Percentiles rank a stretch among this genome's conserved stretches.
Evolutionary conservation across 30 jellyfish, hydroid and myxozoan species (phyloP).

Genomic region (Rhopilema esculentum): DNA sequence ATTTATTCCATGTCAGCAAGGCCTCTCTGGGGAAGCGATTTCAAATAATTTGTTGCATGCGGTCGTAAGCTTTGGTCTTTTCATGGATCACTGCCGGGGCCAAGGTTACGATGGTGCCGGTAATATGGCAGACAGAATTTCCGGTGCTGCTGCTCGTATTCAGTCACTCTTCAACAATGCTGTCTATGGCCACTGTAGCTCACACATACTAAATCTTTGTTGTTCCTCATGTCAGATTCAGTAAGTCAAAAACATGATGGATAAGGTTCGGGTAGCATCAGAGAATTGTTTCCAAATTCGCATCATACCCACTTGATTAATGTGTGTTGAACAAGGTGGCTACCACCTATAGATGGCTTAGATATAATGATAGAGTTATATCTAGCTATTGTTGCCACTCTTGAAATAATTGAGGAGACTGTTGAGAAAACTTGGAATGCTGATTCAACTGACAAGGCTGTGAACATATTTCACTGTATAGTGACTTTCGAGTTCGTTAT

Average conservation of each 20-base stretch:
- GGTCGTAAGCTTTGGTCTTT: neutral
- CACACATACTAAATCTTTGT: constrained; percentile 50
- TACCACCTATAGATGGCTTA: constrained; percentile 11
- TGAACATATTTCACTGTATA: neutral
- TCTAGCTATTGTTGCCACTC: constrained; percentile 25
- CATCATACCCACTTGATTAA: constrained; percentile 19
- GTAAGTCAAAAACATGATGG: constrained; percentile 18
- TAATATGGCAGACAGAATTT: constrained; percentile 33
- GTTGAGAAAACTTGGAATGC: constrained; percentile 26
- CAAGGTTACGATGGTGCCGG: constrained; percentile 74
- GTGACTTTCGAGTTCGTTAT: constrained; percentile 12
- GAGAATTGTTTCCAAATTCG: constrained; percentile 5
- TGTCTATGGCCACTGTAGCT: constrained; percentile 47
- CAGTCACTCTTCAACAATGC: constrained; percentile 26
- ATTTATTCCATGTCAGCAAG: constrained; percentile 20
- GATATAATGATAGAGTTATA: neutral
- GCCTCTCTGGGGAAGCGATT: constrained; percentile 53
- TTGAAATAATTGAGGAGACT: constrained; percentile 4
- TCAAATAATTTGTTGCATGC: constrained; percentile 6
- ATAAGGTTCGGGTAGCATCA: constrained; percentile 23
- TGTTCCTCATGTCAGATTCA: constrained; percentile 41
- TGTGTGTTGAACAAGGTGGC: constrained; percentile 31
- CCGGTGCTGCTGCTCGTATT: constrained; percentile 71
- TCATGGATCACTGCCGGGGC: constrained; percentile 49
- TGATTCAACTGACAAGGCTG: constrained; percentile 8